These are phyloP conservation scores for Probaryconus sp. DNA, from an alignment of 1,140 invertebrate species.

Conservation along the genomic window DNA sequence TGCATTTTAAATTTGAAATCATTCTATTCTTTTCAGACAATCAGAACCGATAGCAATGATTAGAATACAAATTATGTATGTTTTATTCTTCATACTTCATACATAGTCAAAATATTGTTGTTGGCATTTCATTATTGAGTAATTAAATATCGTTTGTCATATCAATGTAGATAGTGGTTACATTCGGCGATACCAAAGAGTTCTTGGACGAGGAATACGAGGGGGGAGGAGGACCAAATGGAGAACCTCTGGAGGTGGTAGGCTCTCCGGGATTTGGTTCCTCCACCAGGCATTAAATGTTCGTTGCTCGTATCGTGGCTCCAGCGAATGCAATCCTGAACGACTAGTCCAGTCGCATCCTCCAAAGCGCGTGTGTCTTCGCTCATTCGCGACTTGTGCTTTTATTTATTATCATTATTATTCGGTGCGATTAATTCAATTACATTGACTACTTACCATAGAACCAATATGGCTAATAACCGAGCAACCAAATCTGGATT, in stretches of 20 bases:
- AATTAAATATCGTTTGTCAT: constrained; percentile 1
- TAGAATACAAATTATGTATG: too few relatives aligned
- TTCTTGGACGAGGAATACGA: constrained; percentile 1
- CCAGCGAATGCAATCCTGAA: constrained; percentile 36
- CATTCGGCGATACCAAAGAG: constrained; percentile 31
- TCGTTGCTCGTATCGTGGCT: constrained; percentile 36
- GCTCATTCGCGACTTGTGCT: constrained; percentile 14
- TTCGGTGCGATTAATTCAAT: neutral
- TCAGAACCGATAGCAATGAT: too few relatives aligned
- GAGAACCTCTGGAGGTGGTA: constrained; percentile 21
- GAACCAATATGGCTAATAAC: constrained; percentile 86
- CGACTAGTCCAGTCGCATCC: constrained; percentile 46
- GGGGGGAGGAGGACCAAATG: constrained; percentile 26
- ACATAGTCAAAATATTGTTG: too few relatives aligned
- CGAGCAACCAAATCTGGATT: constrained; percentile 95
- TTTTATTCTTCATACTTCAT: too few relatives aligned
- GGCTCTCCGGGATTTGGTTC: constrained; percentile 8
- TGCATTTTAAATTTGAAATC: too few relatives aligned
- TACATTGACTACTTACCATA: constrained; percentile 1
- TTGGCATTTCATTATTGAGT: too few relatives aligned
- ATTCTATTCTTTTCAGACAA: too few relatives aligned
- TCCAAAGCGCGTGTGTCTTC: constrained; percentile 20
- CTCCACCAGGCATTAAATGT: constrained; percentile 23
- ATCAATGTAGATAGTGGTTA: constrained; percentile 19
- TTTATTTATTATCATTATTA: neutral